Evolutionary conservation across 2,797 vertebrate genomes (phyloP), one percentile per base, ranked within the genome.

Genomic region (Phataginus tricuspis): DNA sequence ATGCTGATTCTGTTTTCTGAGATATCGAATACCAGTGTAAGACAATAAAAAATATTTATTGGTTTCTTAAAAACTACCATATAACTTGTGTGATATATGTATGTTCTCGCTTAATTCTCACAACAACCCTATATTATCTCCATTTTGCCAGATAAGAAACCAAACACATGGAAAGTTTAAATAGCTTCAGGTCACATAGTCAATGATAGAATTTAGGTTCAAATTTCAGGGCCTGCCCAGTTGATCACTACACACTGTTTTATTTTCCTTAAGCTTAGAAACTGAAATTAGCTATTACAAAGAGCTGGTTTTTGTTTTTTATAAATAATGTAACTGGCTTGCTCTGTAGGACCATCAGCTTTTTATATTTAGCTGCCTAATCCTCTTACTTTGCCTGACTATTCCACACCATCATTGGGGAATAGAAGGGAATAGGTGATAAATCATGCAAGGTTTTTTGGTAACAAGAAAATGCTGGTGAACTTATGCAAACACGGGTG

Each of bases 121-220:
- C 37, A 21, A 31, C 18, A 86, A 51, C 10, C 14, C 29, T 82
- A 2, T 6, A 6, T 90, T 55, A 59, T 49, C 37, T 93, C 49
- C 15, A 15, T 75, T 95, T 78, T 64, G 51, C 91, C 89, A 86
- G 86, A 78, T 29, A 51, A 83, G 37, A 91, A 88, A 85, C 42
- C 15, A 72, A 83, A 12, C 12, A 15, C 45, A 66, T 7, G 39
- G 31, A 34, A 29, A 74, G 15, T 83, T 95, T 91, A 78, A 94
- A 59, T 53, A 57, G 5, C 27, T 14, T 39, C 68, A 61, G 31
- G 8, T 83, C 57, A 45, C 13, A 45, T 11, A 29, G 21, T 53
- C 63, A 71, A 42, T 13, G 31, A 29, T 15, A 63, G 64, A 86
- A 86, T 15, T 2, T 31, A 75, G 15, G 74, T 31, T 78, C 64